phyloP scores from a whole-genome alignment of 2,113 vertebrate species.

The Leptosomus discolor region DNA sequence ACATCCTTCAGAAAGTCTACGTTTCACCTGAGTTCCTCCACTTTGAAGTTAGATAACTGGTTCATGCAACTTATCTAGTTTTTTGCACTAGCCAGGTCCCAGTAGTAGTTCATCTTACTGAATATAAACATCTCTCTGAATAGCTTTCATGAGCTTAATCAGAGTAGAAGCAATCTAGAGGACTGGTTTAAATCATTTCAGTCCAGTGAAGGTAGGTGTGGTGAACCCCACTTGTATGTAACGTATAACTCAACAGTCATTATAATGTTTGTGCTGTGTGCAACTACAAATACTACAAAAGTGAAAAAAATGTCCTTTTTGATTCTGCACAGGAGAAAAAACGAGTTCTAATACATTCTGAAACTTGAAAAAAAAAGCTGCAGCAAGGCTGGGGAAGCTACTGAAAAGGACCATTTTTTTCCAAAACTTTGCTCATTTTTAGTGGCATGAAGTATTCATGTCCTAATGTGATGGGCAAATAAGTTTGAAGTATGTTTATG shows the following conservation, averaged over 20 bases:
- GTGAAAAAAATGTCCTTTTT: neutral
- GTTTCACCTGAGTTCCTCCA: neutral
- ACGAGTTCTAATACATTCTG: neutral
- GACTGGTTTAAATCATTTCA: neutral
- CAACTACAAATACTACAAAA: neutral
- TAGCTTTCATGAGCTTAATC: neutral
- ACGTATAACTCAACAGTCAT: neutral
- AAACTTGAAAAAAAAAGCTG: neutral
- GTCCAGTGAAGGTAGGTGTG: neutral
- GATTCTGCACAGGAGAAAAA: neutral
- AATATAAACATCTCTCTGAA: neutral
- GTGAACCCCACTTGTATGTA: neutral
- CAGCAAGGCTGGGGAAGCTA: fast-evolving
- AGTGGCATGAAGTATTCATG: neutral
- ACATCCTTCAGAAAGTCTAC: neutral
- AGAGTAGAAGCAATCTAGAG: neutral
- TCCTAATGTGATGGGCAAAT: neutral
- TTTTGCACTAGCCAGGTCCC: neutral
- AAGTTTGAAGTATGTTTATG: neutral
- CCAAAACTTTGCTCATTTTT: neutral
- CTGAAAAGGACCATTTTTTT: neutral
- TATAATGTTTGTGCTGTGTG: neutral
- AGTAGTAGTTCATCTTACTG: neutral
- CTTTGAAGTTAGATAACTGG: neutral
- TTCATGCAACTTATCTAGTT: neutral